phyloP scores from a whole-genome alignment of 2,113 vertebrate genomes.

The Polypterus bichir region DNA sequence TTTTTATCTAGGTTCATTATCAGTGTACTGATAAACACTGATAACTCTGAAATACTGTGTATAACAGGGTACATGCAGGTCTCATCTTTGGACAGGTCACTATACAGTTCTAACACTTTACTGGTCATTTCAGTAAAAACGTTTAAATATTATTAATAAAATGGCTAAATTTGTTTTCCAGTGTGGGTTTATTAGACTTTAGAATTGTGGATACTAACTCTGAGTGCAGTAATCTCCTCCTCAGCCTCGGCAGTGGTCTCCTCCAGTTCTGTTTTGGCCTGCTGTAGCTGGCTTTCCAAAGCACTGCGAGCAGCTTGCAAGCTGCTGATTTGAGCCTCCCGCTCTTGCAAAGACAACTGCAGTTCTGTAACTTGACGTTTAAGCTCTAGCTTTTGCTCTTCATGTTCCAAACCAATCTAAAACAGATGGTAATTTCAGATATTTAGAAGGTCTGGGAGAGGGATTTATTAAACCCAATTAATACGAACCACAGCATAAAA shows the following conservation, averaged over 20 bases:
- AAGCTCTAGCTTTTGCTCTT: conserved; percentile 90
- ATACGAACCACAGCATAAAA: neutral
- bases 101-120: too few relatives aligned
- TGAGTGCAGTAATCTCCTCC: conserved; percentile 91
- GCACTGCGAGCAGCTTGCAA: conserved; percentile 74
- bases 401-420: conserved; percentile 81
- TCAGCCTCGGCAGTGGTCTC: conserved; percentile 94
- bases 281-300: conserved; percentile 84
- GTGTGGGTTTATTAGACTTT: too few relatives aligned
- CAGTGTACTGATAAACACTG: too few relatives aligned
- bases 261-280: conserved; percentile 89
- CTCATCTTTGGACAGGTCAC: too few relatives aligned
- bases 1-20: too few relatives aligned
- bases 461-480: neutral
- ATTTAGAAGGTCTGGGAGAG: conserved; percentile 4
- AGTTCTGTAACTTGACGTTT: conserved; percentile 86
- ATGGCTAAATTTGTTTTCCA: too few relatives aligned
- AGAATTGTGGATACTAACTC: conserved; percentile 42
- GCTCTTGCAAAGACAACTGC: conserved; percentile 85
- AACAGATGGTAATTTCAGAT: neutral
- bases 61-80: too few relatives aligned
- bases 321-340: conserved; percentile 80
- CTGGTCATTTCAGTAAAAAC: too few relatives aligned
- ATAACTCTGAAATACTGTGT: too few relatives aligned
- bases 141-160: too few relatives aligned